Evolutionary conservation across 2,113 vertebrate genomes (phyloP).

Genomic region (Geothlypis trichas): DNA sequence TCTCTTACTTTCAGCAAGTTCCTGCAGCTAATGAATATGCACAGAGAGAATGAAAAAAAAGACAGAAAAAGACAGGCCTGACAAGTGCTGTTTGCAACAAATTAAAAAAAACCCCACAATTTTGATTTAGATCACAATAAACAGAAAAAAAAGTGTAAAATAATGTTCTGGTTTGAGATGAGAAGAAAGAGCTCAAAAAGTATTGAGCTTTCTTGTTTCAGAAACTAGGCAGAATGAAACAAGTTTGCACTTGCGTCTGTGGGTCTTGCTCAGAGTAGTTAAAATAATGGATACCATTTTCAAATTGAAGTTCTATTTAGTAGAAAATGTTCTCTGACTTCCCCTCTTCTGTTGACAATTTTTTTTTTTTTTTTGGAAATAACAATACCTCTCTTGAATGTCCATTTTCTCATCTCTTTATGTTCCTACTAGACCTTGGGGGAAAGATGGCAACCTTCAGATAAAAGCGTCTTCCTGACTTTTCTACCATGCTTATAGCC

Average conservation of each 20-base stretch:
- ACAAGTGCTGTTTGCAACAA: background rate
- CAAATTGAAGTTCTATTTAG: background rate
- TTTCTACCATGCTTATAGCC: background rate
- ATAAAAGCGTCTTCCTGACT: background rate
- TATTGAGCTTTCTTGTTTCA: background rate
- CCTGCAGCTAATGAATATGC: background rate
- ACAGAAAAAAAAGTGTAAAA: background rate
- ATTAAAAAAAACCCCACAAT: background rate
- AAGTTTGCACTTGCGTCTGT: background rate
- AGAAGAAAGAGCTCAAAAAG: background rate
- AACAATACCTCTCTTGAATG: background rate
- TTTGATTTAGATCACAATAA: background rate
- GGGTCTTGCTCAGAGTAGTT: background rate
- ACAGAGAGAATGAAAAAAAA: accelerated
- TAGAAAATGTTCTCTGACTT: background rate
- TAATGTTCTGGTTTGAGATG: background rate
- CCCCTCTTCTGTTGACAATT: background rate
- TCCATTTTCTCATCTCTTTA: background rate
- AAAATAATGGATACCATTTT: background rate
- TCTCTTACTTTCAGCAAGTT: background rate
- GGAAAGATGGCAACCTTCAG: background rate
- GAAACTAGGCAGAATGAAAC: background rate
- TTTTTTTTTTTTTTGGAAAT: background rate
- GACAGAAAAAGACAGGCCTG: background rate
- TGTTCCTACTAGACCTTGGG: background rate